phyloP scores from a whole-genome alignment of 2,888 invertebrate genomes.

The Anodontia alba region DNA sequence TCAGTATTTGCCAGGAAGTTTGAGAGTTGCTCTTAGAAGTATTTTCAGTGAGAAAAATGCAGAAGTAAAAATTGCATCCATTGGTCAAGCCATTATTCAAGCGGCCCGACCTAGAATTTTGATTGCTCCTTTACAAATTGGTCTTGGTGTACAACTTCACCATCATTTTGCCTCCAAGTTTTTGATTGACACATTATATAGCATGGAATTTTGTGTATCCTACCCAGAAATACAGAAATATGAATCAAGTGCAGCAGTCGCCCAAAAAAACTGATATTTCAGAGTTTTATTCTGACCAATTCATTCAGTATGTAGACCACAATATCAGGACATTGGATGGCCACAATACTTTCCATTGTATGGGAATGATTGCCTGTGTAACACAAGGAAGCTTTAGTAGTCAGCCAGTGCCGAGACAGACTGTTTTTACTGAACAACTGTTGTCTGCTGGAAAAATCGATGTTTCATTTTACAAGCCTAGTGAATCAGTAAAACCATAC shows the following conservation, averaged over 20 bases:
- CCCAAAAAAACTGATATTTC: conserved; percentile 38
- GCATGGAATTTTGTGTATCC: conserved; percentile 58
- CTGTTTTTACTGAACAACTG: conserved; percentile 21
- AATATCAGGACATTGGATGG: conserved; percentile 40
- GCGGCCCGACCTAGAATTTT: conserved; percentile 40
- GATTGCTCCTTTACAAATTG: conserved; percentile 61
- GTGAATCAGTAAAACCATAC: conserved; percentile 3
- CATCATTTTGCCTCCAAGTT: conserved; percentile 57
- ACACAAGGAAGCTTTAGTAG: conserved; percentile 25
- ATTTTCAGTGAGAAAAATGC: conserved; percentile 43
- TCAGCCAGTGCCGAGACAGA: conserved; percentile 7
- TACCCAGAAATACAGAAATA: conserved; percentile 62
- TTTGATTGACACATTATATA: conserved; percentile 61
- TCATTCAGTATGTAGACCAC: conserved; percentile 42
- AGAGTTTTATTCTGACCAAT: conserved; percentile 1
- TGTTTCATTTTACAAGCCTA: neutral
- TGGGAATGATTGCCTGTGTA: conserved; percentile 34
- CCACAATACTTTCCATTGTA: conserved; percentile 40
- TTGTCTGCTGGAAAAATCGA: conserved; percentile 20
- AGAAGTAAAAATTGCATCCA: conserved; percentile 43
- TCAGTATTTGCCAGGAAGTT: conserved; percentile 42
- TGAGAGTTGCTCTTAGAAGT: conserved; percentile 27
- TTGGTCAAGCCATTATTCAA: conserved; percentile 64
- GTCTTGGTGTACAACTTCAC: conserved; percentile 58
- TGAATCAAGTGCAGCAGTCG: conserved; percentile 57